Base-by-base conservation (phyloP, 2,888 invertebrate species). In the Cryptus viduatorius region DNA sequence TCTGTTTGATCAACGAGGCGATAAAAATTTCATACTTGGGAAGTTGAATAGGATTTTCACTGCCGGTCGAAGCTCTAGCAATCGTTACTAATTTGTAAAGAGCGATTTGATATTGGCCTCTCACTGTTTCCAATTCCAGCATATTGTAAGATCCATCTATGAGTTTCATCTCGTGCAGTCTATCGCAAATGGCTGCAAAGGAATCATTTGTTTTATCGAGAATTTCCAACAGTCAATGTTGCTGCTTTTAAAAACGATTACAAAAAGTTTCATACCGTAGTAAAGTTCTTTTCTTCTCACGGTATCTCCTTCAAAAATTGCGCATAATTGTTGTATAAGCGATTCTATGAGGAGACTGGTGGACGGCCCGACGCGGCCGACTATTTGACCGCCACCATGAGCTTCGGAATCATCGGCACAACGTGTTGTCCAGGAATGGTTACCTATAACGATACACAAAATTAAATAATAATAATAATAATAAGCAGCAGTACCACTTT, bases 321-420 rank as follows among this genome's bases (percentile, higher is more conserved):
- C 93, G 90, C 97, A 96, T 14, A 97, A 94, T 90, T 96, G 96
- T 91, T 96, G 96, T 59, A 97, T 95, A 0, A 97, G 94, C 1
- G 96, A 96, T 90, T 96, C 96, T 50, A 97, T 96, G 0, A 97
- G 94, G 5, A 97, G 94, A 90, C 96, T 96, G 72, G 95, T 95
- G 0, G 96, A 95, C 24, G 96, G 95, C 14, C 95, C 95, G 5
- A 94, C 90, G 77, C 92, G 90, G 48, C 89, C 87, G 16, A 90
- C 83, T n/a, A 91, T 53, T 88, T 89, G 89, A 24, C 86, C 82
- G 44, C 78, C 84, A 2, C 53, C 69, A 44, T 79, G 69, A 31
- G 86, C 48, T 14, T 82, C 84, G 5, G 69, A 77, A 46, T 88
- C 86, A 4, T 86, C 87, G 7, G 87, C n/a, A 42, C 87, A 69